Evolutionary conservation across 64 coral and sea anemone species (phyloP), one percentile per base, ranked within the genome.

Genomic region (Porites lutea): DNA sequence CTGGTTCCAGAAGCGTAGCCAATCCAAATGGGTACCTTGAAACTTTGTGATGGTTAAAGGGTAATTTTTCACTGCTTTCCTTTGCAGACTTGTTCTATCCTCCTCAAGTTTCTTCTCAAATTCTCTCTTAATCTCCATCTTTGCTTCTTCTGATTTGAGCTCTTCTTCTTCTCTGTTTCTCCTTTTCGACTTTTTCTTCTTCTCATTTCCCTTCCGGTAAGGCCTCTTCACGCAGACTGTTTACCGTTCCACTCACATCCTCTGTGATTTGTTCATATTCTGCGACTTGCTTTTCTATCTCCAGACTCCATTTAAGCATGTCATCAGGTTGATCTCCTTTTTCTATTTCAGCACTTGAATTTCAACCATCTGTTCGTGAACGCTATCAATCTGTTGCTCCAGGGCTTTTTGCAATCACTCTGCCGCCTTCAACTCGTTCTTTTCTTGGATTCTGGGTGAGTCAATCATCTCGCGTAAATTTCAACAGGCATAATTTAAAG

Each of bases 11-110:
- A 92, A 92, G 3, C 90, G 57, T 64, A 57, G 71, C 71, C 90
- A 92, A 44, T 86, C 58, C 46, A 92, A 44, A 67, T 85, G 90
- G 4, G 80, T 92, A 21, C 90, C 90, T 16, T 92, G 90, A 19
- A 92, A 86, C 73, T 75, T 63, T 3, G 90, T 86, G 16, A 92
- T 86, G 45, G 86, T 80, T 23, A 92, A 60, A 86, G 10, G n/a
- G n/a, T 23, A 70, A 8, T 70, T 70, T 37, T 19, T 1, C 8
- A 70, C 22, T 8, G 19, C n/a, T 22, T 23, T 8, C 67, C 9
- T 70, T 14, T 20, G 6, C 1, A 18, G 23, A 15, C 19, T 57
- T 9, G 72, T 52, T 27, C 14, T 23, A 57, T 21, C 16, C 21
- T 45, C 66, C 65, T 52, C 21, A 13, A 18, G 4, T 21, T 52